These are phyloP conservation scores for Brachyptera putata DNA, from an alignment of 2,888 invertebrate genomes.

Conservation along the genomic window DNA sequence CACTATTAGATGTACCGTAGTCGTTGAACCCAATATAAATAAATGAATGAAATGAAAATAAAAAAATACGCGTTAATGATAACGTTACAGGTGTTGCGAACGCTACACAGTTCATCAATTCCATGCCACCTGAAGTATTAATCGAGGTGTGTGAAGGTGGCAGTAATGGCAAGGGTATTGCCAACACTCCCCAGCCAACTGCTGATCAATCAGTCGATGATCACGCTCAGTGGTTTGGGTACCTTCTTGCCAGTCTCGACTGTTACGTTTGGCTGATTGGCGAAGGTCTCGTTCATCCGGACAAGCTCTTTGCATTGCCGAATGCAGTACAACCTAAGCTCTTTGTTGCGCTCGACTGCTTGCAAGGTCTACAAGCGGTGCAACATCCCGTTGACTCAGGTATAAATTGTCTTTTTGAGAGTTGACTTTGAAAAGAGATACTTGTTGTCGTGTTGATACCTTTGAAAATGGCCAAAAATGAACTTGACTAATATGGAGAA, in stretches of 20 bases:
- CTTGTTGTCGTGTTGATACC: too few relatives aligned
- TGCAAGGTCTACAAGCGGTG: background rate
- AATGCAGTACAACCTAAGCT: background rate
- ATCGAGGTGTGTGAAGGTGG: conserved; percentile 39
- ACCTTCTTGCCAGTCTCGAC: conserved; percentile 46
- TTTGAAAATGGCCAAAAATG: too few relatives aligned
- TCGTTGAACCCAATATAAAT: too few relatives aligned
- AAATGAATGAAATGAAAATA: too few relatives aligned
- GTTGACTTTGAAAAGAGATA: too few relatives aligned
- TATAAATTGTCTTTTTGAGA: too few relatives aligned
- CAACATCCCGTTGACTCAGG: too few relatives aligned
- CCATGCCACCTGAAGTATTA: conserved; percentile 27
- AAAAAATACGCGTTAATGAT: too few relatives aligned
- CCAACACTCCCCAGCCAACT: conserved; percentile 33
- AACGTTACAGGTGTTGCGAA: background rate
- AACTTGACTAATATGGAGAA: too few relatives aligned
- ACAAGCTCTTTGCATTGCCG: background rate
- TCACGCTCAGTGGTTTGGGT: conserved; percentile 42
- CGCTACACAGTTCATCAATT: background rate
- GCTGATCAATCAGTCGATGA: background rate
- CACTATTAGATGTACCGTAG: too few relatives aligned
- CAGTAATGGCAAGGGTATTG: conserved; percentile 38
- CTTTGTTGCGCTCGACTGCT: background rate
- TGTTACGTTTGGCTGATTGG: conserved; percentile 42
- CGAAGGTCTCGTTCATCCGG: conserved; percentile 23